Evolutionary conservation across 2,888 invertebrate genomes (phyloP).

Genomic region (Cosmia pyralina): DNA sequence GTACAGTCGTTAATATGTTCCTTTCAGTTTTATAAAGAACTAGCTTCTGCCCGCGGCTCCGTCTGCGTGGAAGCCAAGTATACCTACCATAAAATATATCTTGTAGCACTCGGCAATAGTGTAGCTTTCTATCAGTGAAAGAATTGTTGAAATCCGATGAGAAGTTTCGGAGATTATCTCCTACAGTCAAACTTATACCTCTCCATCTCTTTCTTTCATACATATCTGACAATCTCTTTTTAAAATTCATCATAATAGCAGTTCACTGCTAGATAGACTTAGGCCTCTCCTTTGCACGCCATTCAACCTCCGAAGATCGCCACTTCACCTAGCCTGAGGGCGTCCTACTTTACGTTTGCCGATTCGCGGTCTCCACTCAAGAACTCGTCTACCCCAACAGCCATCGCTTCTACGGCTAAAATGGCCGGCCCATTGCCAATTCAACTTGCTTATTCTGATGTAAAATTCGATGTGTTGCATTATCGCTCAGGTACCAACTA

Average conservation of each 20-base stretch:
- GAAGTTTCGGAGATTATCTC: neutral
- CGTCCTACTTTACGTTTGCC: too few relatives aligned
- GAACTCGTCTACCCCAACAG: too few relatives aligned
- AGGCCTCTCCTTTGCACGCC: too few relatives aligned
- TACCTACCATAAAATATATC: neutral
- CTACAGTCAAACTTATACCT: neutral
- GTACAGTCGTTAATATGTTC: neutral
- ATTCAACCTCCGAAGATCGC: too few relatives aligned
- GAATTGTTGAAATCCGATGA: neutral
- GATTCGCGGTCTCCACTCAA: too few relatives aligned
- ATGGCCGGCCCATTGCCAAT: too few relatives aligned
- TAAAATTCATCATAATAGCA: neutral
- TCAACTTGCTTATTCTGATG: neutral
- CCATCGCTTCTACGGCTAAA: too few relatives aligned
- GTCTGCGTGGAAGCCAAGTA: neutral
- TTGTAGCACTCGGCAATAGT: neutral
- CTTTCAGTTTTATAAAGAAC: neutral
- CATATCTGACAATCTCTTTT: neutral
- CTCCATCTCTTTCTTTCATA: too few relatives aligned
- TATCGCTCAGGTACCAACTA: neutral
- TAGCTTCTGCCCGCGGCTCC: neutral
- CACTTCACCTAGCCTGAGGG: too few relatives aligned
- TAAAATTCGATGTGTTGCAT: neutral
- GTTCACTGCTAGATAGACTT: too few relatives aligned
- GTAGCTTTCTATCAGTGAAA: neutral